A percentile compares a stretch with the other conserved stretches of the same genome.
Conservation (phyloP, 2,113 vertebrate species). For the Drymodes brunneopygia region DNA sequence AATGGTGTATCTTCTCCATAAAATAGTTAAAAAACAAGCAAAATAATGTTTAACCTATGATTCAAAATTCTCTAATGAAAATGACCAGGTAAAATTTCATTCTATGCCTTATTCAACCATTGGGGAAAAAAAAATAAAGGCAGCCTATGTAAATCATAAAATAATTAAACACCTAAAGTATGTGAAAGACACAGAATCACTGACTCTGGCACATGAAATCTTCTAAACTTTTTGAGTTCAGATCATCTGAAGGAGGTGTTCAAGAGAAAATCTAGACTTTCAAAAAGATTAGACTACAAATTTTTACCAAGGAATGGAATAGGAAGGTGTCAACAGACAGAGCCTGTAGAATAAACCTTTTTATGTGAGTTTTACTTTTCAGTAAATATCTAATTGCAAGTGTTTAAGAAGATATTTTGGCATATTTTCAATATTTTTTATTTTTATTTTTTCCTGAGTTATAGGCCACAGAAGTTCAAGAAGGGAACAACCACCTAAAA, state of each 20-base stretch:
- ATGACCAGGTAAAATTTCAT: background rate
- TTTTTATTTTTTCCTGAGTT: background rate
- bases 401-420: background rate
- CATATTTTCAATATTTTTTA: background rate
- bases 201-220: background rate
- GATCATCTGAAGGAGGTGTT: background rate
- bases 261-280: background rate
- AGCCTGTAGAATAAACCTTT: background rate
- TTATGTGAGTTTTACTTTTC: background rate
- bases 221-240: background rate
- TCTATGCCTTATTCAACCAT: background rate
- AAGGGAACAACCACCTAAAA: background rate
- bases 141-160: background rate
- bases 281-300: background rate
- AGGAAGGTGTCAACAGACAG: background rate
- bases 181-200: background rate
- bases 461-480: background rate
- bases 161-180: background rate
- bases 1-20: background rate
- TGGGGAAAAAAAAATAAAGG: rapidly evolving
- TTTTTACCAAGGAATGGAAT: background rate
- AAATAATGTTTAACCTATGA: background rate
- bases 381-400: background rate
- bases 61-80: background rate
- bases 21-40: background rate